Evolutionary conservation across 2,888 invertebrate genomes (phyloP).

Genomic region (Chouioia cunea): DNA sequence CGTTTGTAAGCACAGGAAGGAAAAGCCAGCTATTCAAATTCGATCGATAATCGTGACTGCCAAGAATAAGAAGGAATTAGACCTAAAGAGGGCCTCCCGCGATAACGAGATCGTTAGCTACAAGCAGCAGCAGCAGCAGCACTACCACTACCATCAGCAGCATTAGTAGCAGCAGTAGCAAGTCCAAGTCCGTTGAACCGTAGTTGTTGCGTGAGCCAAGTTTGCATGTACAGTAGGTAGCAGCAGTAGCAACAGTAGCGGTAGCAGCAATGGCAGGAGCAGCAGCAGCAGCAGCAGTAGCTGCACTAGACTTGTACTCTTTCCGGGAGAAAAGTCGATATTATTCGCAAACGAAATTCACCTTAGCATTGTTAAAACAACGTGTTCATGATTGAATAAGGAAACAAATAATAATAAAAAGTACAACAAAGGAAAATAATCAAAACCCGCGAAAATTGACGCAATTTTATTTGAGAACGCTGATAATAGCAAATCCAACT

Average conservation of each 20-base stretch:
- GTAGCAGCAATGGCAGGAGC: no score
- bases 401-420: not conserved
- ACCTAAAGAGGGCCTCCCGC: slow-evolving; percentile 10
- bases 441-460: slow-evolving; percentile 17
- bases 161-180: not conserved
- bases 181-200: slow-evolving; percentile 50
- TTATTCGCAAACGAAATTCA: no score
- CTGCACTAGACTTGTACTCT: no score
- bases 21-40: not conserved
- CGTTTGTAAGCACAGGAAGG: not conserved
- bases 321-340: no score
- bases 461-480: not conserved
- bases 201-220: slow-evolving; percentile 7
- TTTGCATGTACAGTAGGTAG: slow-evolving; percentile 27
- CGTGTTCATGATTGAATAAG: not conserved
- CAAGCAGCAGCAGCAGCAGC: not conserved
- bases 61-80: slow-evolving; percentile 17
- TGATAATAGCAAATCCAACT: no score
- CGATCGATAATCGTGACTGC: no score
- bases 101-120: slow-evolving; percentile 45
- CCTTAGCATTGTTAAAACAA: no score
- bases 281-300: no score
- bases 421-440: slow-evolving; percentile 22
- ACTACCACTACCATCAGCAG: not conserved
- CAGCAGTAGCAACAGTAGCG: no score